phyloP scores from a whole-genome alignment of 1,140 invertebrate species.

The Penaeus japonicus region DNA sequence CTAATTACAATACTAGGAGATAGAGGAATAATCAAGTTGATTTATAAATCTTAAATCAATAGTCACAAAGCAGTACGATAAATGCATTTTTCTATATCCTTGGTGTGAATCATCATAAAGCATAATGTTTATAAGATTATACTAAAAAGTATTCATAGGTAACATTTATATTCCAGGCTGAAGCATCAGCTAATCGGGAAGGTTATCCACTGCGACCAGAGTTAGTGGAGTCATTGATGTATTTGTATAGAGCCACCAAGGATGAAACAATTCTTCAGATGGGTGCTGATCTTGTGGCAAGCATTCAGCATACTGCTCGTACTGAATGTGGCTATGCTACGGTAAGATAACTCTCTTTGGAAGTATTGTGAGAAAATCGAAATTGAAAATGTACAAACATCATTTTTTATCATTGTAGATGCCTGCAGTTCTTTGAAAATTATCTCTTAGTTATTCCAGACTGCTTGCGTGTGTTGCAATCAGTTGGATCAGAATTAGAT shows the following conservation, averaged over 20 bases:
- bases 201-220: constrained; percentile 96
- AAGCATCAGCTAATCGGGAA: constrained; percentile 84
- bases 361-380: background rate
- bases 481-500: too few relatives aligned
- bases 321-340: constrained; percentile 99
- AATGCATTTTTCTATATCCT: too few relatives aligned
- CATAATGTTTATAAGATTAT: background rate
- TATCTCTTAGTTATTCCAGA: too few relatives aligned
- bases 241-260: constrained; percentile 90
- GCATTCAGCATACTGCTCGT: constrained; percentile 87
- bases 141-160: background rate
- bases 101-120: background rate
- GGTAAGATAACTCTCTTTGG: constrained; percentile 66
- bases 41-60: too few relatives aligned
- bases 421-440: background rate
- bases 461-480: too few relatives aligned
- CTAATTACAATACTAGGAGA: background rate
- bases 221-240: constrained; percentile 96
- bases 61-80: too few relatives aligned
- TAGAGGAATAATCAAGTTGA: background rate
- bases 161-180: constrained; percentile 66
- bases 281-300: constrained; percentile 74
- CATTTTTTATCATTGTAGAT: background rate
- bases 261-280: constrained; percentile 91
- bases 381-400: too few relatives aligned